Conservation (phyloP, 2,113 vertebrate genomes). For the Gnathonemus longibarbis region DNA sequence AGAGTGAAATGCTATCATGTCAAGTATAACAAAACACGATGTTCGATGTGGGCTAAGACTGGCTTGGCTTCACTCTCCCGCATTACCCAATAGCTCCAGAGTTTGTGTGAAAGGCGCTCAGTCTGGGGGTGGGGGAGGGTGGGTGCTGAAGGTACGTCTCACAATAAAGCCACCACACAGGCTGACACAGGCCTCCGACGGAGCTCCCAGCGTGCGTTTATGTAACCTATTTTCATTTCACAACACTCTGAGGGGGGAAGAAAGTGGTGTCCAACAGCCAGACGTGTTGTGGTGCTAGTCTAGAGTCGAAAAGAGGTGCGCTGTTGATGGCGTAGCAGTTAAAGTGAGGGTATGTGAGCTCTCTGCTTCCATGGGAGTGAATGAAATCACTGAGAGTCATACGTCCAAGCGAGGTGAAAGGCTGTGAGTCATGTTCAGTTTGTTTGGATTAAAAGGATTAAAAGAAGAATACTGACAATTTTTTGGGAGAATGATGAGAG, state of each 20-base stretch:
- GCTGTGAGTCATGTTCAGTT: background rate
- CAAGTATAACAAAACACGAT: conserved; percentile 25
- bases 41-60: conserved; percentile 8
- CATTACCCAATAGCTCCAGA: background rate
- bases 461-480: background rate
- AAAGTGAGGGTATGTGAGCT: background rate
- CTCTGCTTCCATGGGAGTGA: background rate
- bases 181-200: background rate
- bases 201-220: background rate
- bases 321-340: background rate
- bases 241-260: background rate
- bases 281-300: background rate
- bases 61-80: background rate
- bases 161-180: background rate
- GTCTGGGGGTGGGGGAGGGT: background rate
- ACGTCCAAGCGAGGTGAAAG: background rate
- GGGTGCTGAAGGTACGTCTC: background rate
- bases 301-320: background rate
- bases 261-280: background rate
- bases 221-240: background rate
- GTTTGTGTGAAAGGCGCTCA: background rate
- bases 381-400: background rate
- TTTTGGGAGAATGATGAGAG: background rate
- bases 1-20: conserved; percentile 8
- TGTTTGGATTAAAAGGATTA: background rate